Base-by-base conservation (phyloP, 2,888 invertebrate genomes). In the Iphiclides podalirius region DNA sequence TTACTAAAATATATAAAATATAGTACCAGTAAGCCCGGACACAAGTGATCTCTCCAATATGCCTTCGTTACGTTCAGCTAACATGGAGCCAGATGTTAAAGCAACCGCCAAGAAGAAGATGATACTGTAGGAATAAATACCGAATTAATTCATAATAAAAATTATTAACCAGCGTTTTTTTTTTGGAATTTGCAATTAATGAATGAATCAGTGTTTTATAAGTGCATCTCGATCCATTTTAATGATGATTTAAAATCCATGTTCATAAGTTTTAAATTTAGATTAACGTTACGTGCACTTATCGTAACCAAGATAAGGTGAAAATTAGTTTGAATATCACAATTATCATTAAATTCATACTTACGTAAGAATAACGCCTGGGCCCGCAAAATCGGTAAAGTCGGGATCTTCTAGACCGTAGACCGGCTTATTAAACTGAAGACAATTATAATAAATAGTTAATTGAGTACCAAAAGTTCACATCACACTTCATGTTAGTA, bases 41-140 rank as follows among this genome's bases (percentile, higher is more conserved):
- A 97, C 97, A 36, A 97, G 85, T 40, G 96, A 95, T 57, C 98
- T 90, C 75, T 98, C 98, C 63, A 98, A 76, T 68, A 97, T 94
- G 2, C 98, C 97, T 72, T 96, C 96, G 64, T 96, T 96, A 43
- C 96, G 90, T 69, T 97, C 97, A 58, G 96, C 91, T 64, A 97
- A 90, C 94, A 97, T 95, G 4, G 96, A 94, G 2, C 97, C 94
- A 0, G 97, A 95, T 0, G 98, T 98, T 44, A 98, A 83, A 17
- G 98, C 98, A 2, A 97, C 96, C 1, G 98, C 96, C 79, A 98
- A 90, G 89, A 98, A 97, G 88, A 97, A 98, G 35, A 97, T 95
- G 35, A 98, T 96, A 33, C 96, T 96, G 80, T 42, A 85, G 74
- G 57, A 9, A 36, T 49, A 58, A 39, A 31, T 20, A 20, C 6